phyloP scores from a whole-genome alignment of 2,113 vertebrate genomes.

The Varanus salvator region DNA sequence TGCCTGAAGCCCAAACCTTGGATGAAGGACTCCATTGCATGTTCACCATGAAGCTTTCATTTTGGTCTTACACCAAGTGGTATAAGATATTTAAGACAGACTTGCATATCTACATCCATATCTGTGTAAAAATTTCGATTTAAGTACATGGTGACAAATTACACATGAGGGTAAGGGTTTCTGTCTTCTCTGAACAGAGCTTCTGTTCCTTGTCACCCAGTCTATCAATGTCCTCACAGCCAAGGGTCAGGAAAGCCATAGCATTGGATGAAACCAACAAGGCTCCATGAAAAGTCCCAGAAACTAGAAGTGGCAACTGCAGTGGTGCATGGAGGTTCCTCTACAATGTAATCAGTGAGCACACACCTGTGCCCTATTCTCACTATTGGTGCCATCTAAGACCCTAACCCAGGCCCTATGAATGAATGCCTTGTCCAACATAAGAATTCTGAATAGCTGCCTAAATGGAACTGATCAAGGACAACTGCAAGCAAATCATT shows the following conservation, averaged over 20 bases:
- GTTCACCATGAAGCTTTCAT: not conserved
- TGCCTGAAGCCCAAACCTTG: not conserved
- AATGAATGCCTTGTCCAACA: not conserved
- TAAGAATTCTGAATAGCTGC: not conserved
- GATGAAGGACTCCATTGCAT: not conserved
- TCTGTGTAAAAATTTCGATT: not conserved
- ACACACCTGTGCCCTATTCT: not conserved
- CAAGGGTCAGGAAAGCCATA: no score
- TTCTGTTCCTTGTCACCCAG: no score
- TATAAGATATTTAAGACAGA: no score
- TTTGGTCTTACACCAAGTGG: not conserved
- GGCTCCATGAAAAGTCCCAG: no score
- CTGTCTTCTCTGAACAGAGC: no score
- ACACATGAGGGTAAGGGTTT: no score
- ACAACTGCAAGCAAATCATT: not conserved
- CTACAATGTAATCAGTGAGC: not conserved
- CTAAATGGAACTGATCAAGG: fast-evolving
- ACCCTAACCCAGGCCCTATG: not conserved
- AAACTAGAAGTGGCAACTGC: no score
- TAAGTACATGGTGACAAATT: no score
- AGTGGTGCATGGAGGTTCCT: not conserved
- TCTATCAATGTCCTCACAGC: no score
- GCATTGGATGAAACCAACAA: no score
- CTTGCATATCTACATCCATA: no score
- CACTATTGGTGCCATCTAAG: not conserved